Percentiles rank a stretch among this genome's conserved stretches.
phyloP scores from a whole-genome alignment of 1,140 invertebrate species.

The Ostrea edulis region DNA sequence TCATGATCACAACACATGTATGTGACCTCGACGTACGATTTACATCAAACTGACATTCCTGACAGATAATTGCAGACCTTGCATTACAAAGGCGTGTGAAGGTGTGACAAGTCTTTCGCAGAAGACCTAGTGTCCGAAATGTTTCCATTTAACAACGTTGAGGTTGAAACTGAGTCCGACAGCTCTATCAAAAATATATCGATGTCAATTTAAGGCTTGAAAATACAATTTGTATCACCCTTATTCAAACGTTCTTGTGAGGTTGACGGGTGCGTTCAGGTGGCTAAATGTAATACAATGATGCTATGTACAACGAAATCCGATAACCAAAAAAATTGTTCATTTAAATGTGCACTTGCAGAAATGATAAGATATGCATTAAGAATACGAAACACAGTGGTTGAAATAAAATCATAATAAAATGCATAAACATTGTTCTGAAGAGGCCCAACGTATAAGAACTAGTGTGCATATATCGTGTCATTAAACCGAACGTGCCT shows the following conservation, averaged over 20 bases:
- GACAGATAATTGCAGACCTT: background rate
- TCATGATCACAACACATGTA: no score
- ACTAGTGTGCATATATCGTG: no score
- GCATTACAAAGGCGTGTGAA: background rate
- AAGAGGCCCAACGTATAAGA: no score
- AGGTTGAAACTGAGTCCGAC: background rate
- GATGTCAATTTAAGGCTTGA: background rate
- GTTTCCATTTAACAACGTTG: background rate
- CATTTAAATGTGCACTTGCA: no score
- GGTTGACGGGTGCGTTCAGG: background rate
- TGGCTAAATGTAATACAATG: background rate
- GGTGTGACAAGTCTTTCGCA: background rate
- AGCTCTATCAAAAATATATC: constrained; percentile 12
- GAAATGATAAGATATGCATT: no score
- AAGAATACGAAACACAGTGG: background rate
- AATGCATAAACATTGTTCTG: no score
- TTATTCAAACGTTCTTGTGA: background rate
- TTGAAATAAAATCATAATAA: no score
- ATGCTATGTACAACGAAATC: no score
- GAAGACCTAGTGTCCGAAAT: background rate
- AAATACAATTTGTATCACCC: background rate
- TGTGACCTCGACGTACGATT: no score
- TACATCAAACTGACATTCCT: no score
- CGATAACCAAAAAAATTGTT: no score
- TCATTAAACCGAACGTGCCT: background rate